Evolutionary conservation across 2,888 invertebrate genomes (phyloP).

Genomic region (Cosmia trapezina): DNA sequence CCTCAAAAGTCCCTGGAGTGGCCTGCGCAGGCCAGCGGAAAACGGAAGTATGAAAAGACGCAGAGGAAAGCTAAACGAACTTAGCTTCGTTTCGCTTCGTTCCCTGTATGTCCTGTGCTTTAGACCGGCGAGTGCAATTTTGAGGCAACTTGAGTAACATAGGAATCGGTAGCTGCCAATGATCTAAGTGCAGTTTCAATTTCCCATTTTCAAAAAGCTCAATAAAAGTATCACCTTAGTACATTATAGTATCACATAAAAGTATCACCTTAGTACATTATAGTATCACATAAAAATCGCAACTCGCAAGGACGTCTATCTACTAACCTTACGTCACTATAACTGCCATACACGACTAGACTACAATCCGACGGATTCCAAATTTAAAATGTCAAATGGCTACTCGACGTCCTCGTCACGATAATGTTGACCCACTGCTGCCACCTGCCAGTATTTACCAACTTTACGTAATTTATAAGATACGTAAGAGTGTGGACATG

Average conservation of each 20-base stretch:
- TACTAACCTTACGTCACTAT: conserved; percentile 39
- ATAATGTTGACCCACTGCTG: conserved; percentile 72
- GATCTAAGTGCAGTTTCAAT: background rate
- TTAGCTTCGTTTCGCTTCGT: too few relatives aligned
- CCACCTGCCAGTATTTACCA: conserved; percentile 64
- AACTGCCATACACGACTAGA: conserved; percentile 44
- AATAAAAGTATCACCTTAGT: too few relatives aligned
- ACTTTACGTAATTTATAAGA: conserved; percentile 70
- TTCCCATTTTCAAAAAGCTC: background rate
- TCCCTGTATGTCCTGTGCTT: too few relatives aligned
- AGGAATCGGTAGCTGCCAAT: background rate
- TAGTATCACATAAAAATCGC: conserved; percentile 18
- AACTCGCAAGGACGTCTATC: conserved; percentile 36
- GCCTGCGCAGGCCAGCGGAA: too few relatives aligned
- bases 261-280: too few relatives aligned
- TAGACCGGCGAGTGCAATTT: background rate
- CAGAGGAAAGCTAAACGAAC: too few relatives aligned
- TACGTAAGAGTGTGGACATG: conserved; percentile 63
- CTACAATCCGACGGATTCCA: conserved; percentile 53
- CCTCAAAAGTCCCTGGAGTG: too few relatives aligned
- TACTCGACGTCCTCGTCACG: conserved; percentile 77
- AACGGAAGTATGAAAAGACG: too few relatives aligned
- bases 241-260: background rate
- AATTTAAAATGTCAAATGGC: conserved; percentile 66
- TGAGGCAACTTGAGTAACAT: too few relatives aligned